Percentiles rank a stretch among this genome's conserved stretches.
phyloP scores from a whole-genome alignment of 2,113 vertebrate genomes.

The Eira barbara region DNA sequence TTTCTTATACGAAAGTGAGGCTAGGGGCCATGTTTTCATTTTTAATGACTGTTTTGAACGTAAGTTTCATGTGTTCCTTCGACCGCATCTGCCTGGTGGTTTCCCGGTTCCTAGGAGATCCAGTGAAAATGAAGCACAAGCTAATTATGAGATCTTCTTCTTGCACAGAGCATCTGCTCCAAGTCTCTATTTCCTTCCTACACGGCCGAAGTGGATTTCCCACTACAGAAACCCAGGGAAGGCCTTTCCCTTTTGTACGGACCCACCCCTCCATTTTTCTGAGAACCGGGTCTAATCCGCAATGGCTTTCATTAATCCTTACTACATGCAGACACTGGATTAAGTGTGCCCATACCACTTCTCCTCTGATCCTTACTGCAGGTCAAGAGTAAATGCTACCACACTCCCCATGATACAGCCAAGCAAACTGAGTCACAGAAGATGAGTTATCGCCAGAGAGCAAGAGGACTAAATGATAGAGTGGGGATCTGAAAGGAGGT shows the following conservation, averaged over 20 bases:
- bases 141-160: fast-evolving
- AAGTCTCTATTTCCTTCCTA: background rate
- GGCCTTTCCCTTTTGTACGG: background rate
- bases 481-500: fast-evolving
- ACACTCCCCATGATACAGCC: fast-evolving
- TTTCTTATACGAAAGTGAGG: background rate
- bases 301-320: background rate
- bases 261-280: fast-evolving
- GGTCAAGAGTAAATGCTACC: background rate
- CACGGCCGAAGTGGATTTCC: fast-evolving
- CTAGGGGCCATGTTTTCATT: background rate
- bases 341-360: fast-evolving
- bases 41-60: background rate
- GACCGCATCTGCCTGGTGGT: background rate
- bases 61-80: background rate
- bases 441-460: background rate
- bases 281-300: background rate
- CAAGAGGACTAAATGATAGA: fast-evolving
- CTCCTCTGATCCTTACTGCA: background rate
- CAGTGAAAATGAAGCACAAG: background rate
- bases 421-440: background rate
- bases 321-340: fast-evolving
- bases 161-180: background rate
- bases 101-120: background rate
- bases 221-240: background rate